phyloP scores from a whole-genome alignment of 2,113 vertebrate species.

The Cathartes aura region DNA sequence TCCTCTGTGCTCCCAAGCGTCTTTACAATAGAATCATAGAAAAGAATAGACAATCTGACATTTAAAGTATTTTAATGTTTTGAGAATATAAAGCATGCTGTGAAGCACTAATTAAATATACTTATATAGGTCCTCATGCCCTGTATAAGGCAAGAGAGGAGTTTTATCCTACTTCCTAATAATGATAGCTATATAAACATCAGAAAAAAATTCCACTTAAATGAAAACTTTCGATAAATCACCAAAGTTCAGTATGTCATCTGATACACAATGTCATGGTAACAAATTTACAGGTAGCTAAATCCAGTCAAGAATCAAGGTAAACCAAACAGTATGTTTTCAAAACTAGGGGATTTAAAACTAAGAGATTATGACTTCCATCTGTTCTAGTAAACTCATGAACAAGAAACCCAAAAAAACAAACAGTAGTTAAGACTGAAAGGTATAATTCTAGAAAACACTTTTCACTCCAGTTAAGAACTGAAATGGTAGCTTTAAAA shows the following conservation, averaged over 20 bases:
- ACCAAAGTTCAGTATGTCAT: background rate
- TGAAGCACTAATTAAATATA: background rate
- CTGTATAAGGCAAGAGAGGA: background rate
- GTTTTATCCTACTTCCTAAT: background rate
- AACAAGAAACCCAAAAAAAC: background rate
- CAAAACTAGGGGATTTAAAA: slow-evolving; percentile 12
- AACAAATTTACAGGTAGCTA: background rate
- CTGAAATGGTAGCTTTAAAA: background rate
- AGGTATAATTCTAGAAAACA: background rate
- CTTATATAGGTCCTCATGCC: background rate
- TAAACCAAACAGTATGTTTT: background rate
- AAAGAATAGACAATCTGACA: background rate
- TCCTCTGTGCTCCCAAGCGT: background rate
- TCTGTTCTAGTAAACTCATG: background rate
- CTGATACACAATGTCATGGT: background rate
- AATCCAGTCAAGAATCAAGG: background rate
- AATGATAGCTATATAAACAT: background rate
- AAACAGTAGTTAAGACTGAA: background rate
- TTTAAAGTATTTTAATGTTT: background rate
- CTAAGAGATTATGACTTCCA: background rate
- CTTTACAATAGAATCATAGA: background rate
- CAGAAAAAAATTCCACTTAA: background rate
- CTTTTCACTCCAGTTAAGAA: background rate
- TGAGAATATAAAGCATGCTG: background rate
- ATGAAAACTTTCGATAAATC: background rate